Evolutionary conservation across 2,888 invertebrate genomes (phyloP).

Genomic region (Coremacera marginata): DNA sequence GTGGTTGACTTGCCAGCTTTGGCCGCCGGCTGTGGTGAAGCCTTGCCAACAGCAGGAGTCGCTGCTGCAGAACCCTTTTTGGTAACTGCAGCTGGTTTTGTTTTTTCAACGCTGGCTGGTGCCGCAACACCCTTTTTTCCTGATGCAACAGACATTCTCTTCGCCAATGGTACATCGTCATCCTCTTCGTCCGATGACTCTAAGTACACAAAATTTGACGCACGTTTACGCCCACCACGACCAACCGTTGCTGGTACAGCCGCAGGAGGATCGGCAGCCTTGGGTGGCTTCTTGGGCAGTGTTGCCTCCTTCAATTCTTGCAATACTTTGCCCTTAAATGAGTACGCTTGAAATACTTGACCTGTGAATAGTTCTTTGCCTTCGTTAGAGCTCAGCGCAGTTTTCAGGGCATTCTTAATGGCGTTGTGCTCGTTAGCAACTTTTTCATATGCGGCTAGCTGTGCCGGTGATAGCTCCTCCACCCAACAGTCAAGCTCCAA

Average conservation of each 20-base stretch:
- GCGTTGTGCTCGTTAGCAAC: constrained; percentile 78
- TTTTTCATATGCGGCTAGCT: constrained; percentile 75
- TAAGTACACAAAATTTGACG: constrained; percentile 62
- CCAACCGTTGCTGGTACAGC: constrained; percentile 39
- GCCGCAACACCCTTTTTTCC: constrained; percentile 52
- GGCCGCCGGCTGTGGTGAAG: constrained; percentile 47
- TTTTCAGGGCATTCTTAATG: constrained; percentile 74
- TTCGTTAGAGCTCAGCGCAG: constrained; percentile 68
- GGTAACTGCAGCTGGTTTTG: constrained; percentile 37
- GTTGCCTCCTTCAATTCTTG: constrained; percentile 65
- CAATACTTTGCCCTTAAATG: constrained; percentile 71
- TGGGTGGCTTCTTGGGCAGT: constrained; percentile 61
- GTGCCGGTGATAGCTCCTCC: constrained; percentile 78
- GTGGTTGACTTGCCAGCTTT: constrained; percentile 28
- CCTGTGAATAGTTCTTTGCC: constrained; percentile 78
- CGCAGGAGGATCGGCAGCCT: constrained; percentile 54
- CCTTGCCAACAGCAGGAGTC: constrained; percentile 48
- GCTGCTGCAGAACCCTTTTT: constrained; percentile 3
- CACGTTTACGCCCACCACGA: constrained; percentile 55
- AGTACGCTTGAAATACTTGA: constrained; percentile 76
- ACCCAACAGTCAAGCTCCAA: constrained; percentile 80
- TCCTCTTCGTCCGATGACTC: constrained; percentile 69
- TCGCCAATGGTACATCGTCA: constrained; percentile 70
- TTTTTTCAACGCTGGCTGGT: constrained; percentile 18
- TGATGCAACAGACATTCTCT: constrained; percentile 64